A percentile compares a stretch with the other conserved stretches of the same genome.
Evolutionary conservation across 2,113 vertebrate genomes (phyloP).

Genomic region (Hypomesus transpacificus): DNA sequence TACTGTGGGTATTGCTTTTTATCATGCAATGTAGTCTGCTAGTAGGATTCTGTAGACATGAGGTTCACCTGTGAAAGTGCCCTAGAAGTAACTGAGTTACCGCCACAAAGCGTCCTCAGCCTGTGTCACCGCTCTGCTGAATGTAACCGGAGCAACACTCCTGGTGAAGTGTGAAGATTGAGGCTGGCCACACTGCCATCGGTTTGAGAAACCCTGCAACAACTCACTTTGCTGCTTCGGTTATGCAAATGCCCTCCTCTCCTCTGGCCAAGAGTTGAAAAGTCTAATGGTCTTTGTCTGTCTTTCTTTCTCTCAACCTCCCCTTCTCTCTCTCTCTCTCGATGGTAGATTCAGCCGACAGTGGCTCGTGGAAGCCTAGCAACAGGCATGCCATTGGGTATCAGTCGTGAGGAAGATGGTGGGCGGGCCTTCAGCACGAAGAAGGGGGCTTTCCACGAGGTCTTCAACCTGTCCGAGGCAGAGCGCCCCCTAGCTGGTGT

Average conservation of each 20-base stretch:
- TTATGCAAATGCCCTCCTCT: neutral
- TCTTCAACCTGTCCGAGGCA: conserved; percentile 88
- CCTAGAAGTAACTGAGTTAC: no score
- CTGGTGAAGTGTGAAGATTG: neutral
- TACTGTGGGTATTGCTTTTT: no score
- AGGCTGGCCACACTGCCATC: conserved; percentile 7
- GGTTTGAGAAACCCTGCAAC: conserved; percentile 10
- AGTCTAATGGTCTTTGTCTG: neutral
- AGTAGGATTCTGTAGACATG: no score
- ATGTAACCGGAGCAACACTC: no score
- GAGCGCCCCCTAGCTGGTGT: conserved; percentile 91
- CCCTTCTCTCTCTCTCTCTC: conserved; percentile 1
- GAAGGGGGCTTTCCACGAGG: conserved; percentile 89
- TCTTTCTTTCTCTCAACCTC: neutral
- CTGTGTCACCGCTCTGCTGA: no score
- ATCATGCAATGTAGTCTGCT: no score
- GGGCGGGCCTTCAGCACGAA: conserved; percentile 83
- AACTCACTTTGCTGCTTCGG: neutral
- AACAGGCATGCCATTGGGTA: conserved; percentile 63
- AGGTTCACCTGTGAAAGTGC: no score
- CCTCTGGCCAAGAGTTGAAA: neutral
- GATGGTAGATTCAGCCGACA: conserved; percentile 69
- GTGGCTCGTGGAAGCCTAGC: conserved; percentile 68
- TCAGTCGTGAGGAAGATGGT: conserved; percentile 81
- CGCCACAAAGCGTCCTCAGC: no score